Percentiles rank a stretch among this genome's conserved stretches.
phyloP scores from a whole-genome alignment of 2,113 vertebrate genomes.

The Gnathonemus longibarbis region DNA sequence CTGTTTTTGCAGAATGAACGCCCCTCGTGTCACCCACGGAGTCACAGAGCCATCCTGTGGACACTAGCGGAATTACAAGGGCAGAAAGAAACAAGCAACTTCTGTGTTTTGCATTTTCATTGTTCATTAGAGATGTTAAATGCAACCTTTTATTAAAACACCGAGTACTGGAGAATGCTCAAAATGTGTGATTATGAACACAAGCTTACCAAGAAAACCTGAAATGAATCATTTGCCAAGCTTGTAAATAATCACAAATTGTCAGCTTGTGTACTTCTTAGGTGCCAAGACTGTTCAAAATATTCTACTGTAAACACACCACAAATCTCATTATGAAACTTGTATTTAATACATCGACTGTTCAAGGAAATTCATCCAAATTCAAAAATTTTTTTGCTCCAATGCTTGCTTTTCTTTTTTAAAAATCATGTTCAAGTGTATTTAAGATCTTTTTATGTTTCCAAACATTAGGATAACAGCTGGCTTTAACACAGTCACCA shows the following conservation, averaged over 20 bases:
- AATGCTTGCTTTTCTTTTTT: neutral
- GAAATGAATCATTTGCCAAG: neutral
- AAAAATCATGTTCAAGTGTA: neutral
- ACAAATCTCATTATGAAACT: neutral
- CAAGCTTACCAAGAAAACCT: neutral
- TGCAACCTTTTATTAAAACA: neutral
- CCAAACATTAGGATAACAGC: neutral
- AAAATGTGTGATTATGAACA: neutral
- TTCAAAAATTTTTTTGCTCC: neutral
- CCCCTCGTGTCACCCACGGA: neutral
- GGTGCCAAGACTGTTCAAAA: neutral
- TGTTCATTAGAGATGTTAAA: neutral
- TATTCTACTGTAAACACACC: neutral
- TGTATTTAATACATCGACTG: neutral
- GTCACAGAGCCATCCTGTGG: conserved; percentile 10
- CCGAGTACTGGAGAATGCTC: neutral
- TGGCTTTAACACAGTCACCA: neutral
- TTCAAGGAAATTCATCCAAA: neutral
- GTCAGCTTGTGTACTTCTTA: neutral
- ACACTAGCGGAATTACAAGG: neutral
- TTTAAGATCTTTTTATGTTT: neutral
- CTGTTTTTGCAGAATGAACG: neutral
- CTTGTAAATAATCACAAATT: neutral
- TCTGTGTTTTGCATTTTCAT: neutral
- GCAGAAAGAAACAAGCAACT: neutral